Evolutionary conservation across 2,797 vertebrate genomes (phyloP).

Genomic region (Myotis vivesi): DNA sequence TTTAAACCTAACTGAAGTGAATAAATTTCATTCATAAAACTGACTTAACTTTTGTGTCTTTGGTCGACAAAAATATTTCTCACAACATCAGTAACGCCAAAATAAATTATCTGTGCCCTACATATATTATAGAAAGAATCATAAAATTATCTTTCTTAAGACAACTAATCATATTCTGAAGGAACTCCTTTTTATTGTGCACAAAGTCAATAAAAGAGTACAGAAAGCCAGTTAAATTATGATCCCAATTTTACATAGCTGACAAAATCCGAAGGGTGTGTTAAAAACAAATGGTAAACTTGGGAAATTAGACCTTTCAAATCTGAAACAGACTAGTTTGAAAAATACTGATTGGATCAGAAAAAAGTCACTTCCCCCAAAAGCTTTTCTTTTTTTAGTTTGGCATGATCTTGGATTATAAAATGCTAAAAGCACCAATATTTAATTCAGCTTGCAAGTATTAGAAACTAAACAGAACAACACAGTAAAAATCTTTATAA

Average conservation of each 20-base stretch:
- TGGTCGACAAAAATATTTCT: neutral
- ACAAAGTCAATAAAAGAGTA: constrained; percentile 14
- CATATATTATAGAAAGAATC: neutral
- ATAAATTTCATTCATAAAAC: neutral
- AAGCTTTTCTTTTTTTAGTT: constrained; percentile 46
- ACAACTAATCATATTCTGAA: neutral
- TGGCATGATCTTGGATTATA: constrained; percentile 4
- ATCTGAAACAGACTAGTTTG: constrained; percentile 8
- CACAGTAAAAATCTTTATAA: constrained; percentile 15
- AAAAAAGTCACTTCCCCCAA: constrained; percentile 7
- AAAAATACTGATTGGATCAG: constrained; percentile 47
- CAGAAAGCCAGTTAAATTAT: constrained; percentile 50
- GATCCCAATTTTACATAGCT: neutral
- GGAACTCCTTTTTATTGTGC: neutral
- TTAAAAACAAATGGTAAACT: constrained; percentile 44
- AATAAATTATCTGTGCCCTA: neutral
- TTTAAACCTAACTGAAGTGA: neutral
- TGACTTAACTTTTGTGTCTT: neutral
- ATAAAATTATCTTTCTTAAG: constrained; percentile 22
- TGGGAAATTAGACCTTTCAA: constrained; percentile 39
- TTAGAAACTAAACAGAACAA: neutral
- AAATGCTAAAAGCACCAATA: constrained; percentile 26
- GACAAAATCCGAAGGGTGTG: constrained; percentile 20
- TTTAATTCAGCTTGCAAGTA: constrained; percentile 45
- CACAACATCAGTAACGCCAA: neutral